Evolutionary conservation across 1,140 invertebrate genomes (phyloP), one percentile per base, ranked within the genome.

Genomic region (Conus ventricosus): DNA sequence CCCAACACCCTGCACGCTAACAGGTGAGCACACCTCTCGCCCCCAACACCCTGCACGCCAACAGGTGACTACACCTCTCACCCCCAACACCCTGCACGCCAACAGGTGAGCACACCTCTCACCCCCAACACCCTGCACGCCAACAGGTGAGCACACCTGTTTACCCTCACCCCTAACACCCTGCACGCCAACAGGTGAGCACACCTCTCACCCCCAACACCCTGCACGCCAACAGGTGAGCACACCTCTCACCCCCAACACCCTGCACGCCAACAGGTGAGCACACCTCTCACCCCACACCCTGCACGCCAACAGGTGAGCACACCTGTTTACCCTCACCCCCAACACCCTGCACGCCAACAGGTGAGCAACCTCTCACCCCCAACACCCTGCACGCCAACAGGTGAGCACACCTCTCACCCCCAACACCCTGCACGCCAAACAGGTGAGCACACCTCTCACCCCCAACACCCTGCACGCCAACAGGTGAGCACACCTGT

Each of bases 91-190:
- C 17, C 90, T 94, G 71, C 88, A 92, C 63, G 85, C 88, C 25
- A 89, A 75, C 20, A 90, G 75, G 63, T 71, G 67, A 2, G 87
- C 63, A 82, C 85, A 54, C 27, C 20, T 15, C 39, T 88, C 54
- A 80, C 71, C 23, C 17, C 0, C 23, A 20, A n/a, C n/a, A n/a
- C n/a, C n/a, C n/a, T n/a, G n/a, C n/a, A n/a, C n/a, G n/a, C n/a
- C n/a, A n/a, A n/a, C n/a, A n/a, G n/a, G n/a, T n/a, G n/a, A n/a
- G n/a, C n/a, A n/a, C n/a, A n/a, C n/a, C 89, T 94, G 53, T 90
- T 91, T 51, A 89, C 93, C 0, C 88, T 94, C 0, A 93, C 93
- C n/a, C 94, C 94, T 0, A 91, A 90, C 80, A 93, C 92, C 17
- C 90, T 94, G 71, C 88, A 92, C 63, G 85, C 88, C 25, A 89